Evolutionary conservation across 2,797 vertebrate genomes (phyloP).

Genomic region (Helostoma temminkii): DNA sequence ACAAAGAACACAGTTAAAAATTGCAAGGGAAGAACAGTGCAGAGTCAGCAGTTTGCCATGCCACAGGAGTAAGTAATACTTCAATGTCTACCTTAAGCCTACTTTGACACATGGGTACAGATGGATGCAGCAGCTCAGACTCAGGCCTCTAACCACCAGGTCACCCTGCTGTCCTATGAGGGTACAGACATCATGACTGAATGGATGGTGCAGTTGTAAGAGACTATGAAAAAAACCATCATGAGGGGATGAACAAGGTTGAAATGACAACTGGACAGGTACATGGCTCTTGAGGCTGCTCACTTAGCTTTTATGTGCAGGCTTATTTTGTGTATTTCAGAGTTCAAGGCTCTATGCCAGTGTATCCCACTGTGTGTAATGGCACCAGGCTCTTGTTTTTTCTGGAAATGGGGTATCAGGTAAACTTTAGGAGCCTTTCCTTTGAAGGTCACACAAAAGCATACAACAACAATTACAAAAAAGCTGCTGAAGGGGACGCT

Average conservation of each 20-base stretch:
- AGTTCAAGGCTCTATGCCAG: background rate
- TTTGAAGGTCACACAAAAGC: background rate
- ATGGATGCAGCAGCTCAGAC: constrained; percentile 26
- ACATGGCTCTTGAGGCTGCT: constrained; percentile 13
- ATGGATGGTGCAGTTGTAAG: constrained; percentile 23
- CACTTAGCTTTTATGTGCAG: constrained; percentile 20
- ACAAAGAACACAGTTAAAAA: constrained; percentile 19
- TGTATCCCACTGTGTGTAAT: background rate
- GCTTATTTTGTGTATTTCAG: constrained; percentile 5
- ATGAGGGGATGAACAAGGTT: constrained; percentile 34
- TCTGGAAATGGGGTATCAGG: background rate
- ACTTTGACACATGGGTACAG: constrained; percentile 21
- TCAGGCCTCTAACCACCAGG: constrained; percentile 36
- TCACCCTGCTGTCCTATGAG: constrained; percentile 32
- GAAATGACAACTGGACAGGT: constrained; percentile 60
- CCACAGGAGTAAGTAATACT: constrained; percentile 32
- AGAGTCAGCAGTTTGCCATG: constrained; percentile 34
- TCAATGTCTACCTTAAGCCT: constrained; percentile 41
- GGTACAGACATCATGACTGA: constrained; percentile 35
- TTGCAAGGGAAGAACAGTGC: constrained; percentile 10
- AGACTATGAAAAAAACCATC: constrained; percentile 48
- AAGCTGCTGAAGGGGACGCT: too few species aligned
- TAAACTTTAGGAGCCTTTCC: background rate
- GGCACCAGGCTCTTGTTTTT: background rate
- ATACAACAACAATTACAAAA: too few species aligned